A percentile compares a stretch with the other conserved stretches of the same genome.
Evolutionary conservation across 2,113 vertebrate genomes (phyloP).

Genomic region (Microtus richardsoni): DNA sequence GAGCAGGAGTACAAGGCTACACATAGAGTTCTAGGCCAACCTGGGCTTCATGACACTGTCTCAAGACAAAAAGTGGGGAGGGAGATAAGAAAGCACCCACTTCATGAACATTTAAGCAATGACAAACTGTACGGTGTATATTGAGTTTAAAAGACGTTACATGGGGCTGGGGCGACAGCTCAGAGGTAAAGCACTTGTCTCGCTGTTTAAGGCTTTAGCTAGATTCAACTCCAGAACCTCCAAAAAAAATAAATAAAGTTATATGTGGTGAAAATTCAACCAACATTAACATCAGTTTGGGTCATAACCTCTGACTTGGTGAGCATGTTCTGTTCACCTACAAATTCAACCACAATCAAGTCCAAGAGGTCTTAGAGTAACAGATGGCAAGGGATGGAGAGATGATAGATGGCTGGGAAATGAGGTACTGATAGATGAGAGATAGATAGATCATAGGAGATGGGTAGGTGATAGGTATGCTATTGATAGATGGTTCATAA

Average conservation of each 20-base stretch:
- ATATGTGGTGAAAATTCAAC: background rate
- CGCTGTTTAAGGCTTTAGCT: background rate
- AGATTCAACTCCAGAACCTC: background rate
- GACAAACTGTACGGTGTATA: background rate
- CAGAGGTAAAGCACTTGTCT: too few relatives aligned
- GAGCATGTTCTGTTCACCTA: background rate
- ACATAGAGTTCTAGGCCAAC: background rate
- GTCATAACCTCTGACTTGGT: background rate
- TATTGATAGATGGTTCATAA: background rate
- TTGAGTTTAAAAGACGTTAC: background rate
- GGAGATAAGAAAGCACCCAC: background rate
- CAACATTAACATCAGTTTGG: background rate
- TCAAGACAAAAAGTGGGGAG: background rate
- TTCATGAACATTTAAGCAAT: background rate
- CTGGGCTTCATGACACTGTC: background rate
- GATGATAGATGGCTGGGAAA: too few relatives aligned
- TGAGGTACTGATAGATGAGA: background rate
- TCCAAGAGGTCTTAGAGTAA: background rate
- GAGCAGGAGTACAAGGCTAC: background rate
- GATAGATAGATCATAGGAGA: background rate
- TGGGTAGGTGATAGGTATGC: background rate
- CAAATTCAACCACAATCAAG: background rate
- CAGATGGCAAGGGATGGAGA: background rate
- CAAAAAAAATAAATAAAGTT: background rate
- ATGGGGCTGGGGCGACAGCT: background rate